phyloP scores from a whole-genome alignment of 1,140 invertebrate species.

The Leptestheria dahalacensis region DNA sequence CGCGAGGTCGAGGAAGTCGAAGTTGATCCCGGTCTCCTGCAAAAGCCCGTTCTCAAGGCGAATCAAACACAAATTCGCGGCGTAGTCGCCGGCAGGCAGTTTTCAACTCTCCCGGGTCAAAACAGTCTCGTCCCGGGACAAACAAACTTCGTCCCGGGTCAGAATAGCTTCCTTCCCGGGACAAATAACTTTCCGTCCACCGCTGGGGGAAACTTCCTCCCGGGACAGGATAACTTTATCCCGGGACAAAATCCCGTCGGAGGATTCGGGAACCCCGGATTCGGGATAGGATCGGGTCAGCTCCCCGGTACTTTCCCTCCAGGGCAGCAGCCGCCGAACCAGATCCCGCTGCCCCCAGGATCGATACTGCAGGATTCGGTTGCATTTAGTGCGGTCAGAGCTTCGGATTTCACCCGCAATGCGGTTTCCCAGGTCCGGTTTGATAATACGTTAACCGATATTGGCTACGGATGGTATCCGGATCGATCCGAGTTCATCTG shows the following conservation, averaged over 20 bases:
- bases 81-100: background rate
- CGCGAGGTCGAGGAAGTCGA: background rate
- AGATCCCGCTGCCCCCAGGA: constrained; percentile 27
- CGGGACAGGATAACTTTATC: too few relatives aligned
- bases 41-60: background rate
- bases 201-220: background rate
- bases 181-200: background rate
- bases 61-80: background rate
- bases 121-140: background rate
- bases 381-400: constrained; percentile 22
- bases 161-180: background rate
- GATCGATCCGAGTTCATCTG: constrained; percentile 35
- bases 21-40: background rate
- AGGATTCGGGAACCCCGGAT: background rate
- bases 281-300: background rate
- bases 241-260: background rate
- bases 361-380: constrained; percentile 19
- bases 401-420: constrained; percentile 16
- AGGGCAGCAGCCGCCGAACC: background rate
- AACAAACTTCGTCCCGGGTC: background rate
- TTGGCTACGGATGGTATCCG: constrained; percentile 33
- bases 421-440: constrained; percentile 21
- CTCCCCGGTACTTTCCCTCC: background rate
- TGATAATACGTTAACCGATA: constrained; percentile 26
- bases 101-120: background rate